These are phyloP conservation scores for Plagodis dolabraria DNA, from an alignment of 2,888 invertebrate species.

Conservation along the genomic window DNA sequence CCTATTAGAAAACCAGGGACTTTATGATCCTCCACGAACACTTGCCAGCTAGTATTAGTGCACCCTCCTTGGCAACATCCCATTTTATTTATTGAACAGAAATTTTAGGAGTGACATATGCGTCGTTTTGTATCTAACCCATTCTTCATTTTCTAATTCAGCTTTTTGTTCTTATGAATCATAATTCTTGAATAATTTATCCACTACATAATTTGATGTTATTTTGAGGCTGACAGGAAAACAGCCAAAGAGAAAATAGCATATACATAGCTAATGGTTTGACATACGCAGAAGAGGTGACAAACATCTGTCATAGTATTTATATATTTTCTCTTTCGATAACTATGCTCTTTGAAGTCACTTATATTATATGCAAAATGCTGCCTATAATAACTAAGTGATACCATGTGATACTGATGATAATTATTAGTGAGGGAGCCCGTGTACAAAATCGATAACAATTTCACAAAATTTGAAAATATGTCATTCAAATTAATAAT, in stretches of 20 bases:
- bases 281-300: no score
- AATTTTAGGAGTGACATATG: not conserved
- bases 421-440: no score
- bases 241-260: not conserved
- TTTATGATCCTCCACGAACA: constrained; percentile 47
- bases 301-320: no score
- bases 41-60: constrained; percentile 42
- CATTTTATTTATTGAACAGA: constrained; percentile 39
- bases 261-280: no score
- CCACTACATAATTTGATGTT: constrained; percentile 14
- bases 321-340: no score
- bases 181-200: not conserved
- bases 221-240: not conserved
- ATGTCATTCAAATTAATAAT: no score
- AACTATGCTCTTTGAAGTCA: no score
- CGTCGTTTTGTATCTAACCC: constrained; percentile 10
- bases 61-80: constrained; percentile 51
- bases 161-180: not conserved
- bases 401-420: no score
- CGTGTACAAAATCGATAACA: no score
- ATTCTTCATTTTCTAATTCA: constrained; percentile 8
- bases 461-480: no score
- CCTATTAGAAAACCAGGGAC: constrained; percentile 43
- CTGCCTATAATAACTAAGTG: no score
- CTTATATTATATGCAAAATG: no score